Evolutionary conservation across 2,888 invertebrate species (phyloP).

Genomic region (Mythimna lalbum): DNA sequence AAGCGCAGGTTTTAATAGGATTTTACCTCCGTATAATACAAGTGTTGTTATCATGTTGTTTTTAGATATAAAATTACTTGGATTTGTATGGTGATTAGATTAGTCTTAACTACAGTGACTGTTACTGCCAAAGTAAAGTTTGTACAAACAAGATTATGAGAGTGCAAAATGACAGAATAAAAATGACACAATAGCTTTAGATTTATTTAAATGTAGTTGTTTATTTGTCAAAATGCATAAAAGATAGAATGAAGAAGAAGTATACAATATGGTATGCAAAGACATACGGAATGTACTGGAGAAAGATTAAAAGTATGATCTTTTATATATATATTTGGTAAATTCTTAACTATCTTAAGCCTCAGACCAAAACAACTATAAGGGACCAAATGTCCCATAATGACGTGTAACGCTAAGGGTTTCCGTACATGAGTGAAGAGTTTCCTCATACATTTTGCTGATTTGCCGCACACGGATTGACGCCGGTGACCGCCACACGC

Average conservation of each 20-base stretch:
- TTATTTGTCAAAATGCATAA: not conserved
- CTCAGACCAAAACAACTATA: too few relatives aligned
- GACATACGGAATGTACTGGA: too few relatives aligned
- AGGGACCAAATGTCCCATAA: too few relatives aligned
- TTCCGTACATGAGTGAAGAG: too few relatives aligned
- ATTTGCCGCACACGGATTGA: too few relatives aligned
- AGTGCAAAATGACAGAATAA: not conserved
- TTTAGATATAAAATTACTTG: not conserved
- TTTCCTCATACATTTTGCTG: too few relatives aligned
- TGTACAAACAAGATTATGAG: not conserved
- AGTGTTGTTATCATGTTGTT: not conserved
- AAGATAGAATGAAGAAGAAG: not conserved
- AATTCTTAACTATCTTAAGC: too few relatives aligned
- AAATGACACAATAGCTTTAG: not conserved
- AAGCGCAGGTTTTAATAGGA: slow-evolving; percentile 25
- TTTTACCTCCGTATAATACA: slow-evolving; percentile 9
- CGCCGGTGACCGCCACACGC: too few relatives aligned
- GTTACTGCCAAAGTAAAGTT: not conserved
- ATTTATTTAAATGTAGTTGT: not conserved
- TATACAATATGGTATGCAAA: too few relatives aligned
- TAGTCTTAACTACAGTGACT: not conserved
- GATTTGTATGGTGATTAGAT: not conserved
- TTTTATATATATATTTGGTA: too few relatives aligned
- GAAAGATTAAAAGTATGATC: too few relatives aligned
- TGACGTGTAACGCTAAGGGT: too few relatives aligned